Conservation (phyloP, 2,888 invertebrate genomes). For the Lithophane leautieri region DNA sequence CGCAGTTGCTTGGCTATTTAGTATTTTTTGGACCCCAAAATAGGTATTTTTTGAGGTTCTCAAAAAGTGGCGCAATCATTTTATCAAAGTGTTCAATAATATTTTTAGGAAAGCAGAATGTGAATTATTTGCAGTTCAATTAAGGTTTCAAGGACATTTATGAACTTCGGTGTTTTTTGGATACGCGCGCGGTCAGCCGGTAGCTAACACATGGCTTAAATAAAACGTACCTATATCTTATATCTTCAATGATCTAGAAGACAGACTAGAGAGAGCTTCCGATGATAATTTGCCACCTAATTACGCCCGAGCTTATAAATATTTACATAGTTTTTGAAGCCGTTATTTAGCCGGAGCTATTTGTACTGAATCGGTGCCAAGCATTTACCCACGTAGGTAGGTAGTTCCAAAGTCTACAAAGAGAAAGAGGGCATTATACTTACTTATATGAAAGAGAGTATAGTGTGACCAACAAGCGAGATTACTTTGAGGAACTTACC, state of each 20-base stretch:
- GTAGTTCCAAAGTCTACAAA: background rate
- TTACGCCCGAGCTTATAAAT: slow-evolving; percentile 5
- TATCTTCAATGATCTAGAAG: background rate
- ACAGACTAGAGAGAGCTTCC: background rate
- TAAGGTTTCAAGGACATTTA: too few species aligned
- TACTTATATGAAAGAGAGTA: too few species aligned
- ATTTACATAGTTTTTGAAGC: slow-evolving; percentile 13
- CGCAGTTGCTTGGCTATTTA: too few species aligned
- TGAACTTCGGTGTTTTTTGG: too few species aligned
- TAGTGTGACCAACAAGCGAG: background rate
- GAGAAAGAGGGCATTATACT: background rate
- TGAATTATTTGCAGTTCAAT: too few species aligned
- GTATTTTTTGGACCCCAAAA: too few species aligned
- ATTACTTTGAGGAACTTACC: background rate
- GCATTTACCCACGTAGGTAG: background rate
- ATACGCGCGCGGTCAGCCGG: too few species aligned
- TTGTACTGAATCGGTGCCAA: slow-evolving; percentile 12
- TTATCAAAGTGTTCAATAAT: too few species aligned
- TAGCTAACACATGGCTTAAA: too few species aligned
- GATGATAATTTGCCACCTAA: slow-evolving; percentile 7
- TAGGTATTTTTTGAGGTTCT: too few species aligned
- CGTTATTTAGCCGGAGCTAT: background rate
- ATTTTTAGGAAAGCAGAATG: too few species aligned
- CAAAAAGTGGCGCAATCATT: too few species aligned
- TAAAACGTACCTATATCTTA: background rate